Percentiles rank a stretch among this genome's conserved stretches.
Evolutionary conservation across 1,140 invertebrate species (phyloP).

Genomic region (Stratiolaelaps scimitus): DNA sequence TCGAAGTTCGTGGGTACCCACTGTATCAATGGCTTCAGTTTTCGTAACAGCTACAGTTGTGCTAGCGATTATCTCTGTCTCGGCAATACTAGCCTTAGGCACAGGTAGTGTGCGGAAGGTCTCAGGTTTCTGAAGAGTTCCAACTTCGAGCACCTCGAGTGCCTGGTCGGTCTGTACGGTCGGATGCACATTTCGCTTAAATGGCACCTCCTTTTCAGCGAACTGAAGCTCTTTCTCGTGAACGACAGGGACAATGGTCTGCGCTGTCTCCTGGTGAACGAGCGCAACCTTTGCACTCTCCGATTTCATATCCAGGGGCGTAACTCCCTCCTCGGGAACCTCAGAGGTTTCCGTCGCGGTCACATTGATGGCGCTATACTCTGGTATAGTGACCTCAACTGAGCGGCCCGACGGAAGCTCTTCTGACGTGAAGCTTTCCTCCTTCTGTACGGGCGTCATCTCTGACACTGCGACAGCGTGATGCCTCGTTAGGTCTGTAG

Average conservation of each 20-base stretch:
- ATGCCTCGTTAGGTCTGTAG: conserved; percentile 16
- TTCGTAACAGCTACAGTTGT: conserved; percentile 47
- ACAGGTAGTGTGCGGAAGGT: conserved; percentile 37
- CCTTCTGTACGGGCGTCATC: conserved; percentile 29
- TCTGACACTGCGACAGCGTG: conserved; percentile 24
- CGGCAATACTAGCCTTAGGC: conserved; percentile 45
- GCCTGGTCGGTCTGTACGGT: conserved; percentile 1
- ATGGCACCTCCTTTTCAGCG: conserved; percentile 41
- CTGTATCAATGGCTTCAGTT: conserved; percentile 47
- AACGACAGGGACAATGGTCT: conserved; percentile 31
- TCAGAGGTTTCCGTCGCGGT: conserved; percentile 31
- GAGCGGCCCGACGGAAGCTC: conserved; percentile 8
- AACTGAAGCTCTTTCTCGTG: conserved; percentile 46
- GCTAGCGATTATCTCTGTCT: conserved; percentile 42
- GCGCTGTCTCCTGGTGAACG: conserved; percentile 25
- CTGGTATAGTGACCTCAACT: conserved; percentile 26
- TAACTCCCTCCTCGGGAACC: conserved; percentile 34
- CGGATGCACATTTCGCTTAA: conserved; percentile 43
- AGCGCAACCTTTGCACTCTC: conserved; percentile 28
- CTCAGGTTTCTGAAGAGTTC: conserved; percentile 30
- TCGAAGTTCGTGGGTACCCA: conserved; percentile 26
- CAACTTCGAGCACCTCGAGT: conserved; percentile 33
- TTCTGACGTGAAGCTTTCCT: conserved; percentile 23
- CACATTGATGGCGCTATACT: conserved; percentile 24
- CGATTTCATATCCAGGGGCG: conserved; percentile 34